Base-by-base conservation (phyloP, 2,888 invertebrate genomes). In the Phymatocera aterrima region DNA sequence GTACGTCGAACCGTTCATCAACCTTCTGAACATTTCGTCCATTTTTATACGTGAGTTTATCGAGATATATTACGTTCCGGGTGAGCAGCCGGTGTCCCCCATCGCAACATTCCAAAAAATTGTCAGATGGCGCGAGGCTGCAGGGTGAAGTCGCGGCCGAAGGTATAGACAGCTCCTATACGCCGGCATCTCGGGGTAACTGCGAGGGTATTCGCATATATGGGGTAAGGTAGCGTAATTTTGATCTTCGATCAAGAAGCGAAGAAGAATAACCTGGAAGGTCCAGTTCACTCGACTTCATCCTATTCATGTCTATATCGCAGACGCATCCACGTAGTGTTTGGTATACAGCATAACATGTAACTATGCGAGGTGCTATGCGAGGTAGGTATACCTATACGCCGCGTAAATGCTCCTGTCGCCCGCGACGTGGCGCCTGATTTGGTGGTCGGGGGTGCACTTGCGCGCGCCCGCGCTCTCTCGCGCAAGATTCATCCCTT, bases 381-480 rank as follows among this genome's bases (percentile, higher is more conserved):
- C 24, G 12, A 8, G 60, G 60, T 60, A 28, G 60, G 60, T 31
- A 15, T n/a, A 31, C 60, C 60, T 37, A 24, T 28, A 24, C 57
- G 12, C 3, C n/a, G 15, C 28, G 60, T 34, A 61, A 37, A 64
- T 37, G n/a, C 61, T 8, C 61, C 61, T 64, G 61, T 37, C 61
- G 18, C 80, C 79, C 80, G 78, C 80, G 80, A 78, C 78, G 79
- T 77, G 79, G 78, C 77, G 79, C 78, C 51, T 72, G 72, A 51
- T 43, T 34, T 24, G 15, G n/a, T 18, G 12, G 34, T 15, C 80
- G 48, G 79, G n/a, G 77, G 68, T 77, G 78, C 43, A 51, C 74
- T 80, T 82, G 81, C 82, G 83, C 82, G 82, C 81, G 79, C 78
- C 79, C 64, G 78, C 78, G 77, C 72, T 77, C 78, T 80, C 80